Conservation (phyloP, 2,797 vertebrate species). For the Epinephelus coioides region DNA sequence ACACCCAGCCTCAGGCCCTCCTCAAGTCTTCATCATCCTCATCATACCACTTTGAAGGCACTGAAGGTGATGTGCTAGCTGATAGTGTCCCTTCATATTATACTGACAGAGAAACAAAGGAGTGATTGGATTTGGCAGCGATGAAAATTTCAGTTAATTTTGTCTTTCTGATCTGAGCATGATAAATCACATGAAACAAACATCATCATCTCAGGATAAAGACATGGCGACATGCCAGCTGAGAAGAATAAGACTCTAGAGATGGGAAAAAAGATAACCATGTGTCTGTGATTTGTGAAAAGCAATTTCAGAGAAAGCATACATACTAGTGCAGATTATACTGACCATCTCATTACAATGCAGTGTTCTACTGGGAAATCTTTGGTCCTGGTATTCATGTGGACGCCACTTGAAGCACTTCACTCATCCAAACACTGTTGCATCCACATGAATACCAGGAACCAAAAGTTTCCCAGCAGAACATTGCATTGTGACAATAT, state of each 20-base stretch:
- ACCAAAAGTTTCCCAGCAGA: too few species aligned
- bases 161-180: slow-evolving; percentile 11
- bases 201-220: not conserved
- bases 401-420: too few species aligned
- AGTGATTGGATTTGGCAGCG: not conserved
- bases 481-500: too few species aligned
- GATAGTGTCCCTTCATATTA: not conserved
- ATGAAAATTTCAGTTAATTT: not conserved
- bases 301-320: not conserved
- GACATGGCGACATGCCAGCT: not conserved
- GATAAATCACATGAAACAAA: not conserved
- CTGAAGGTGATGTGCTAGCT: not conserved
- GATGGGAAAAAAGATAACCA: not conserved
- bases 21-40: not conserved
- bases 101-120: not conserved
- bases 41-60: not conserved
- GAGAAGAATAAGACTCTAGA: not conserved
- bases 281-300: not conserved
- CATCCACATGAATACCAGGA: too few species aligned
- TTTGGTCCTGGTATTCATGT: too few species aligned
- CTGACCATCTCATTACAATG: too few species aligned
- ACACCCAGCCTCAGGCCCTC: not conserved
- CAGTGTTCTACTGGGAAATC: too few species aligned
- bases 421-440: too few species aligned
- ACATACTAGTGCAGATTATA: too few species aligned